A percentile compares a stretch with the other conserved stretches of the same genome.
Evolutionary conservation across 2,888 invertebrate genomes (phyloP).

Genomic region (Drosophila emarginata): DNA sequence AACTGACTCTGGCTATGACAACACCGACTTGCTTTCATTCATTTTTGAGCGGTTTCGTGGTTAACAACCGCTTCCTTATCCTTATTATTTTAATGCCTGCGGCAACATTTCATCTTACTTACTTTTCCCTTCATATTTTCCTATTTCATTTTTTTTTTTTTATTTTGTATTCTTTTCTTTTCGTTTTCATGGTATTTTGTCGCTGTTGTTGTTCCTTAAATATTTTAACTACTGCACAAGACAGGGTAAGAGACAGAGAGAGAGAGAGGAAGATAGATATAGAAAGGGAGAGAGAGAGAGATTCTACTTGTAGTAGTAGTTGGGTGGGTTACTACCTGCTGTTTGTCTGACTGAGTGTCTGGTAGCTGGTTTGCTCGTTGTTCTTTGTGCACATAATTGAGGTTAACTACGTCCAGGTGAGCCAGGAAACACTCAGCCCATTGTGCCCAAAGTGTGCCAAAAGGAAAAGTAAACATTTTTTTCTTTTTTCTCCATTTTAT

Average conservation of each 20-base stretch:
- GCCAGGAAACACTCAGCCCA: constrained; percentile 34
- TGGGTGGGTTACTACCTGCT: constrained; percentile 2
- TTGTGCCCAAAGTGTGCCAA: constrained; percentile 65
- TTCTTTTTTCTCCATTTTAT: not conserved
- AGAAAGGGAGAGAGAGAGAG: not conserved
- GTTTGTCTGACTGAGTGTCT: constrained; percentile 28
- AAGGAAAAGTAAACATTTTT: constrained; percentile 70
- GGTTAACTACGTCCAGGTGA: constrained; percentile 75
- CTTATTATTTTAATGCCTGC: constrained; percentile 79
- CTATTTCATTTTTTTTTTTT: constrained; percentile 23
- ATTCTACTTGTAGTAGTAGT: not conserved
- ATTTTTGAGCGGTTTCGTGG: constrained; percentile 75
- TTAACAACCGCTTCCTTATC: constrained; percentile 78
- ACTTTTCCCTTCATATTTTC: constrained; percentile 35
- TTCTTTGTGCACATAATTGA: constrained; percentile 70
- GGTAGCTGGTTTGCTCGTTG: constrained; percentile 1
- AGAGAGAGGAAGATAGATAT: not conserved
- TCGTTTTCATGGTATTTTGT: constrained; percentile 39
- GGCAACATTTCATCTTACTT: constrained; percentile 77
- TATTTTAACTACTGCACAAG: constrained; percentile 65
- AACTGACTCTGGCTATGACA: not conserved
- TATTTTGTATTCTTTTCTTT: constrained; percentile 30
- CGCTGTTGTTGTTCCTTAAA: constrained; percentile 56
- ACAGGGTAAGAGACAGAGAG: not conserved
- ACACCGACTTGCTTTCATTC: constrained; percentile 52